Percentiles rank a stretch among this genome's conserved stretches.
These are phyloP conservation scores for Phocides pigmalion DNA, from an alignment of 1,140 invertebrate species.

Conservation along the genomic window DNA sequence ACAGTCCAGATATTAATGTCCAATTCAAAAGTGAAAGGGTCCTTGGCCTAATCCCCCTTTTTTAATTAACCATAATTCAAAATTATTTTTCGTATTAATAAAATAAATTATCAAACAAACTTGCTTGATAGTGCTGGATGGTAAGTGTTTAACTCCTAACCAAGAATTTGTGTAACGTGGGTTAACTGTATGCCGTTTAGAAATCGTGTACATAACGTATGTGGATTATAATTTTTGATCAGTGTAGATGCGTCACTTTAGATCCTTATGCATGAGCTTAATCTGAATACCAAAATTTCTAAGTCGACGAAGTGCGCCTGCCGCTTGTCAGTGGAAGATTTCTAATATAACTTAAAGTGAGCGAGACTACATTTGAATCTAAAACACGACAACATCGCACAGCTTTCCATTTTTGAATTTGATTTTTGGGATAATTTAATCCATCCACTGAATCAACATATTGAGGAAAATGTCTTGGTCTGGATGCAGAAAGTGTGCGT, in stretches of 20 bases:
- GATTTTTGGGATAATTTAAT: too few species aligned
- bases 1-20: neutral
- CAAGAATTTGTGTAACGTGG: neutral
- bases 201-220: constrained; percentile 52
- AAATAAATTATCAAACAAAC: too few species aligned
- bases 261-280: constrained; percentile 63
- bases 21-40: neutral
- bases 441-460: too few species aligned
- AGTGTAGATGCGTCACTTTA: constrained; percentile 40
- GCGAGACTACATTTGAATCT: neutral
- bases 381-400: neutral
- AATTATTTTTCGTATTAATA: too few species aligned
- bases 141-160: too few species aligned
- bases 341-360: constrained; percentile 20
- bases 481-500: too few species aligned
- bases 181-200: constrained; percentile 39
- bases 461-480: too few species aligned
- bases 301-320: constrained; percentile 39
- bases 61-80: too few species aligned
- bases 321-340: constrained; percentile 37
- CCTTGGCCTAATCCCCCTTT: neutral
- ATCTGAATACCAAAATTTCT: constrained; percentile 69
- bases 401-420: neutral
- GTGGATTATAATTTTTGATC: constrained; percentile 69
- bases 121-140: too few species aligned